A percentile compares a stretch with the other conserved stretches of the same genome.
These are phyloP conservation scores for Notarius quadriscutis DNA, from an alignment of 2,113 vertebrate genomes.

Conservation along the genomic window DNA sequence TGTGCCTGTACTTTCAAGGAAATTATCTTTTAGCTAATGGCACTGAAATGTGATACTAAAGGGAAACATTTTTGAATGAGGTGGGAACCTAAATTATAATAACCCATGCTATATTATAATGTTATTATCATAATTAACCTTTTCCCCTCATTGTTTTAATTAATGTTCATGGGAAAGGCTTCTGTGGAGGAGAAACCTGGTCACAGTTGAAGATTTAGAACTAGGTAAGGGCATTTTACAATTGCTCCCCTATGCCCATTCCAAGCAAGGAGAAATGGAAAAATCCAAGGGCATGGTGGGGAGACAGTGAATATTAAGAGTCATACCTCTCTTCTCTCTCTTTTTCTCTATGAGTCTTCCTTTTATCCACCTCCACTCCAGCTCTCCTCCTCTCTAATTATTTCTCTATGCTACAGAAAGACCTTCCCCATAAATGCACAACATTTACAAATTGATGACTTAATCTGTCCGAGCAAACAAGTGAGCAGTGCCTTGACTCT, in stretches of 20 bases:
- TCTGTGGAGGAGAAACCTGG: conserved; percentile 59
- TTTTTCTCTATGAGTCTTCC: conserved; percentile 38
- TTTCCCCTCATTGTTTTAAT: conserved; percentile 77
- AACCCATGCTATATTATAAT: conserved; percentile 77
- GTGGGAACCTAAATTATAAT: conserved; percentile 69
- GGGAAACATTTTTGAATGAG: conserved; percentile 63
- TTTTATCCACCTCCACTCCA: conserved; percentile 21
- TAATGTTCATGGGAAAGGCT: conserved; percentile 71
- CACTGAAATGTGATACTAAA: conserved; percentile 70
- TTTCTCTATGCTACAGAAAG: conserved; percentile 45
- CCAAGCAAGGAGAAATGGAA: conserved; percentile 40
- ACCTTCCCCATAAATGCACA: conserved; percentile 71
- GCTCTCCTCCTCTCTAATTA: conserved; percentile 21
- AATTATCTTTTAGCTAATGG: conserved; percentile 70
- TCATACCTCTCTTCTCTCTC: conserved; percentile 7
- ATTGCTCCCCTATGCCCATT: conserved; percentile 72
- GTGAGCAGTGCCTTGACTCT: conserved; percentile 65
- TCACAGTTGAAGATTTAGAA: conserved; percentile 59
- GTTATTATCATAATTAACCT: conserved; percentile 81
- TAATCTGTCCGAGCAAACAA: conserved; percentile 77
- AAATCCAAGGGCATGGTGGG: conserved; percentile 28
- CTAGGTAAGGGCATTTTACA: conserved; percentile 72
- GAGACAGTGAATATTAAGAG: conserved; percentile 42
- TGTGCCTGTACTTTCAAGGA: conserved; percentile 72
- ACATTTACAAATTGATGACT: conserved; percentile 75